Conservation (phyloP, 92 coral and sea anemone genomes). For the Palythoa caribaeorum region DNA sequence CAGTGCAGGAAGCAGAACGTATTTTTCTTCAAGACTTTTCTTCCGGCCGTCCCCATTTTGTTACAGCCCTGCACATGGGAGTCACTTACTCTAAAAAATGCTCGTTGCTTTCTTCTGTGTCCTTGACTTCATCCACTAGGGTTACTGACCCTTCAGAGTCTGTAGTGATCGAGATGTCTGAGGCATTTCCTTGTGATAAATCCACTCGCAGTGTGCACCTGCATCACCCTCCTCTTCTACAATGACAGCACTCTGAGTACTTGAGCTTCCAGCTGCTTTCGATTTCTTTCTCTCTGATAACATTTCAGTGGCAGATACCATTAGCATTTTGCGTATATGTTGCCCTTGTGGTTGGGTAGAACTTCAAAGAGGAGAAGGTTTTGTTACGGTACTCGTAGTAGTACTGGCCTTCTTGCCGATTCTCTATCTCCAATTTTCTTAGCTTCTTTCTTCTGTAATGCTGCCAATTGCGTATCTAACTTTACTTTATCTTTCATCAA, state of each 20-base stretch:
- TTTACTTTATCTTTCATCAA: conserved; percentile 42
- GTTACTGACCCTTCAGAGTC: background rate
- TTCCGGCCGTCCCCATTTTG: conserved; percentile 65
- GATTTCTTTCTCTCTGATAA: background rate
- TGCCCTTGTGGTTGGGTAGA: background rate
- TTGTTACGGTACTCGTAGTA: conserved; percentile 6
- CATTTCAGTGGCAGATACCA: background rate
- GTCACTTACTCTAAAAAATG: conserved; percentile 35
- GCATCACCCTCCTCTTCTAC: background rate
- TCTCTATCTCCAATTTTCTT: conserved; percentile 54
- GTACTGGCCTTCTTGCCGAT: conserved; percentile 23
- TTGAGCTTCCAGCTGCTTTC: conserved; percentile 5
- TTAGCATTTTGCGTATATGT: conserved; percentile 20
- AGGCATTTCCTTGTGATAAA: background rate
- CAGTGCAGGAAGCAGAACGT: conserved; percentile 58
- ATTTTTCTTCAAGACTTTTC: conserved; percentile 61
- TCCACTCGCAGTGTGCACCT: conserved; percentile 11
- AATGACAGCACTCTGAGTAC: background rate
- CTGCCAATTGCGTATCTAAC: conserved; percentile 44
- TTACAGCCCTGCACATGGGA: conserved; percentile 57
- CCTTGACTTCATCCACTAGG: background rate
- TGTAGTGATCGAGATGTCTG: background rate
- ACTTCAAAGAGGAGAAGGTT: background rate
- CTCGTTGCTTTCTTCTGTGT: background rate
- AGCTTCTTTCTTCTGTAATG: conserved; percentile 55